phyloP scores from a whole-genome alignment of 2,113 vertebrate genomes.

The Girardinichthys multiradiatus region DNA sequence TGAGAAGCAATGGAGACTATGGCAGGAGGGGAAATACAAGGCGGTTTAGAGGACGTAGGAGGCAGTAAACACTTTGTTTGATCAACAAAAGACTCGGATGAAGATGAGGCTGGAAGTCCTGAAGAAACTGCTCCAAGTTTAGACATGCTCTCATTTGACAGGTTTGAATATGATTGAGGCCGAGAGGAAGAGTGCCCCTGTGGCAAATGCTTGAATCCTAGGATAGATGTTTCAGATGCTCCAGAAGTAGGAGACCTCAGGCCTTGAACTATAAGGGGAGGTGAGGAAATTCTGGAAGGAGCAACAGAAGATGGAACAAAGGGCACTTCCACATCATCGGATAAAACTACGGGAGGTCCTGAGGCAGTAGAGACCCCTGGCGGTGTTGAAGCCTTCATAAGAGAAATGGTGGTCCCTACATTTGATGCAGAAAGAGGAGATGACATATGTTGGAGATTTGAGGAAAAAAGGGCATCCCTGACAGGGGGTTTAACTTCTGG shows the following conservation, averaged over 20 bases:
- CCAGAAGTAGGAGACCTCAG: conserved; percentile 39
- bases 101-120: conserved; percentile 24
- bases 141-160: conserved; percentile 30
- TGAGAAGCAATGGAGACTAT: conserved; percentile 33
- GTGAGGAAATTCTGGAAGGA: conserved; percentile 57
- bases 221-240: conserved; percentile 34
- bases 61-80: conserved; percentile 27
- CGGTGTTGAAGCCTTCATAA: conserved; percentile 36
- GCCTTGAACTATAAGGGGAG: conserved; percentile 54
- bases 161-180: conserved; percentile 41
- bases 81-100: conserved; percentile 28
- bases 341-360: conserved; percentile 26
- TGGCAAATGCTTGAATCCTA: conserved; percentile 33
- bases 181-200: conserved; percentile 41
- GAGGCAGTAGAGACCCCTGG: conserved; percentile 40
- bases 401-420: conserved; percentile 27
- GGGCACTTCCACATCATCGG: conserved; percentile 30
- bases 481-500: conserved; percentile 53
- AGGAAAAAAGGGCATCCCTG: conserved; percentile 54
- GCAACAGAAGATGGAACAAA: conserved; percentile 39
- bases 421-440: conserved; percentile 50
- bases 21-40: conserved; percentile 25
- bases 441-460: conserved; percentile 41
- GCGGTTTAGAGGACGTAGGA: conserved; percentile 28
- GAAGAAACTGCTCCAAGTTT: conserved; percentile 31